Conservation (phyloP, 2,888 invertebrate genomes). For the Cephonodes hylas region DNA sequence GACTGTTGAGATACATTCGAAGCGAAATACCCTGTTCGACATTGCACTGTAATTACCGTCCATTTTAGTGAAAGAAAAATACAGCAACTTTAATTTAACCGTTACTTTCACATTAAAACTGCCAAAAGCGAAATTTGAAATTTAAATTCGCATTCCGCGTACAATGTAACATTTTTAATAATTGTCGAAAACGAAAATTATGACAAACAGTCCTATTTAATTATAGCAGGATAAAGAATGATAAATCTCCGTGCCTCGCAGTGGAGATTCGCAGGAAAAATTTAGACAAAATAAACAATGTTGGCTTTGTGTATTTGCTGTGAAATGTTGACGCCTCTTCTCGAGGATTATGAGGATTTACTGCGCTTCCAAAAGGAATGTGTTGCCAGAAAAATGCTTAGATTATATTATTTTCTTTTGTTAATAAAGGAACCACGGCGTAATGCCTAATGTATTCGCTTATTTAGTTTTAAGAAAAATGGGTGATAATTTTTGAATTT, state of each 20-base stretch:
- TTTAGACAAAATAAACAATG: conserved; percentile 33
- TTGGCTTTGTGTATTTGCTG: conserved; percentile 40
- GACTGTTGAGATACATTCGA: no score
- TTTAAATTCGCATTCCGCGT: conserved; percentile 14
- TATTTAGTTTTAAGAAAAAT: background rate
- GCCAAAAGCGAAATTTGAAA: background rate
- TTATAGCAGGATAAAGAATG: conserved; percentile 29
- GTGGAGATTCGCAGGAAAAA: conserved; percentile 31
- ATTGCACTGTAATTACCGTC: no score
- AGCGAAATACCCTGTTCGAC: no score
- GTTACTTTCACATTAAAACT: background rate
- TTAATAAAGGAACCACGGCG: conserved; percentile 13
- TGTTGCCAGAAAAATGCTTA: conserved; percentile 24
- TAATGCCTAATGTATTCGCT: background rate
- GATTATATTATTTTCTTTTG: conserved; percentile 10
- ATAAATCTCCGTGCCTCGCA: conserved; percentile 30
- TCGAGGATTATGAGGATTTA: conserved; percentile 48
- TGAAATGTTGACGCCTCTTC: conserved; percentile 44
- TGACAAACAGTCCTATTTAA: conserved; percentile 21
- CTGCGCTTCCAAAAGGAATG: conserved; percentile 32
- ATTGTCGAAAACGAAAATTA: conserved; percentile 11
- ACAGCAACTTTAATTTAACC: background rate
- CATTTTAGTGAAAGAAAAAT: no score
- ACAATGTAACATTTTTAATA: conserved; percentile 16
- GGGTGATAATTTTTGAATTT: background rate